Evolutionary conservation across 2,888 invertebrate genomes (phyloP).

Genomic region (Anoplius nigerrimus): DNA sequence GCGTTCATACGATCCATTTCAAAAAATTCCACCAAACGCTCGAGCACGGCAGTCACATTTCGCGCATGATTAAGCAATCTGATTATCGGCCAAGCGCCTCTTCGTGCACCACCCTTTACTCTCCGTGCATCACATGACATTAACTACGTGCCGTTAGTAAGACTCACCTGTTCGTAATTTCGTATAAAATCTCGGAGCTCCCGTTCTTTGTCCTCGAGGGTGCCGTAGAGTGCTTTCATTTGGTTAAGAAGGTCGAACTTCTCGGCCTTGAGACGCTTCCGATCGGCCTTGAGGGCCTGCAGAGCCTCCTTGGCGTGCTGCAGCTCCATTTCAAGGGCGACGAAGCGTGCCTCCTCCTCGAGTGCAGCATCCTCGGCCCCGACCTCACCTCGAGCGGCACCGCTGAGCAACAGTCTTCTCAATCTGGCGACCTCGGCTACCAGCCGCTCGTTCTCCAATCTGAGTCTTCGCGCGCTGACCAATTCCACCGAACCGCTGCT

Average conservation of each 20-base stretch:
- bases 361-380: constrained; percentile 77
- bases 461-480: constrained; percentile 80
- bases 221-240: constrained; percentile 95
- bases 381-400: constrained; percentile 79
- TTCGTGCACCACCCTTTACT: no score
- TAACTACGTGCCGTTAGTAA: constrained; percentile 3
- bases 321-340: constrained; percentile 83
- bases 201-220: constrained; percentile 95
- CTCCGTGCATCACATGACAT: no score
- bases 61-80: no score
- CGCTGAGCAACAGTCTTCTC: constrained; percentile 81
- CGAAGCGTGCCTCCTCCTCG: constrained; percentile 77
- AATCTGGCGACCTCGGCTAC: constrained; percentile 84
- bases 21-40: no score
- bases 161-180: constrained; percentile 91
- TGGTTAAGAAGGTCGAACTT: constrained; percentile 94
- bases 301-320: constrained; percentile 88
- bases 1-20: no score
- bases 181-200: constrained; percentile 95
- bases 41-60: no score
- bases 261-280: constrained; percentile 93
- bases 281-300: constrained; percentile 89
- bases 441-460: constrained; percentile 87
- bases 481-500: constrained; percentile 77
- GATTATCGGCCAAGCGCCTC: no score